A percentile compares a stretch with the other conserved stretches of the same genome.
phyloP scores from a whole-genome alignment of 2,888 invertebrate genomes.

The Caenorhabditis sinica region DNA sequence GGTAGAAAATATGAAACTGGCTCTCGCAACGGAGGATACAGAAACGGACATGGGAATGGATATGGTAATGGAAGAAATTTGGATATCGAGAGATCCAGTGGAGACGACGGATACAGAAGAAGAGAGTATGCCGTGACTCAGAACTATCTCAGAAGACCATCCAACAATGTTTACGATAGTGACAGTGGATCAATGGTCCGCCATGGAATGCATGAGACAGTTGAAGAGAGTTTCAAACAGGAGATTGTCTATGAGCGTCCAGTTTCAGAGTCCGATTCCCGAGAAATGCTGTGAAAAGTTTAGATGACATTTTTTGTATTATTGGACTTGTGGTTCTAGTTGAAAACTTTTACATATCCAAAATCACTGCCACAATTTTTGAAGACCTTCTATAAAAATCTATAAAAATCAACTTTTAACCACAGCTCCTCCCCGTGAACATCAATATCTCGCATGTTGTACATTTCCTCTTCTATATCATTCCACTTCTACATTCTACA shows the following conservation, averaged over 20 bases:
- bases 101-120: conserved; percentile 63
- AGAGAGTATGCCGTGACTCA: conserved; percentile 54
- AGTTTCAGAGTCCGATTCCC: conserved; percentile 69
- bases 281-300: conserved; percentile 71
- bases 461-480: conserved; percentile 44
- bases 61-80: conserved; percentile 44
- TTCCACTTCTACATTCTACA: conserved; percentile 38
- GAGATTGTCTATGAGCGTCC: conserved; percentile 80
- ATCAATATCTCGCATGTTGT: conserved; percentile 57
- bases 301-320: neutral
- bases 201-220: conserved; percentile 80
- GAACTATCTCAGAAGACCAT: conserved; percentile 63
- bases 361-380: conserved; percentile 17
- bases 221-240: conserved; percentile 82
- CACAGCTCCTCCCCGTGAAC: neutral
- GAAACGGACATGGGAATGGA: conserved; percentile 54
- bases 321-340: neutral
- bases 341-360: conserved; percentile 6
- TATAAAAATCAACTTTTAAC: neutral
- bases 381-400: neutral
- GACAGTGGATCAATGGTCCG: conserved; percentile 70
- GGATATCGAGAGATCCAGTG: conserved; percentile 59
- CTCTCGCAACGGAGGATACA: conserved; percentile 34
- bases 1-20: conserved; percentile 71
- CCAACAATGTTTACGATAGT: conserved; percentile 64